phyloP scores from a whole-genome alignment of 2,797 vertebrate species.

The Sebastes trivittatus region DNA sequence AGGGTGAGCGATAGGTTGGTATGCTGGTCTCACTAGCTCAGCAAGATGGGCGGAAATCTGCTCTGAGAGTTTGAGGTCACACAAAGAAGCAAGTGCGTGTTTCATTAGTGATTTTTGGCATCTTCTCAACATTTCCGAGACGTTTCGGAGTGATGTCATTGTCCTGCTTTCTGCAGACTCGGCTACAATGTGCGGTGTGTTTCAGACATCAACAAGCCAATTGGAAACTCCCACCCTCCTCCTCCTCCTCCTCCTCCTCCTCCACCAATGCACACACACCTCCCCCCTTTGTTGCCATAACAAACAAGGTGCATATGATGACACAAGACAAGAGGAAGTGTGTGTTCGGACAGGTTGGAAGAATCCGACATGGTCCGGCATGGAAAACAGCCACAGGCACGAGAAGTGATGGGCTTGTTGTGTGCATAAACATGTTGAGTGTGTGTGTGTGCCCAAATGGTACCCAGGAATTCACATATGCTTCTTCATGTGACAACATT shows the following conservation, averaged over 20 bases:
- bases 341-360: constrained; percentile 37
- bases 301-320: constrained; percentile 72
- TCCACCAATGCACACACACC: background rate
- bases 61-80: background rate
- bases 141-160: background rate
- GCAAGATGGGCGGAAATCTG: background rate
- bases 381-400: constrained; percentile 38
- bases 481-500: background rate
- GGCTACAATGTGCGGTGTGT: constrained; percentile 1
- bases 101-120: background rate
- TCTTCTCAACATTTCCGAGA: constrained; percentile 16
- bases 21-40: constrained; percentile 2
- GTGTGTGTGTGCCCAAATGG: background rate
- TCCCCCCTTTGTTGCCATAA: constrained; percentile 76
- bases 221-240: constrained; percentile 1
- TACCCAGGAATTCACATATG: background rate
- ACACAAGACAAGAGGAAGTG: constrained; percentile 66
- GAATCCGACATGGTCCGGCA: constrained; percentile 42
- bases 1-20: constrained; percentile 12
- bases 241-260: background rate
- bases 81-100: background rate
- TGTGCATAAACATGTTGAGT: background rate
- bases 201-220: constrained; percentile 40
- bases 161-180: background rate
- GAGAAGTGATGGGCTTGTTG: background rate